phyloP scores from a whole-genome alignment of 2,113 vertebrate genomes.

The Triplophysa rosa region DNA sequence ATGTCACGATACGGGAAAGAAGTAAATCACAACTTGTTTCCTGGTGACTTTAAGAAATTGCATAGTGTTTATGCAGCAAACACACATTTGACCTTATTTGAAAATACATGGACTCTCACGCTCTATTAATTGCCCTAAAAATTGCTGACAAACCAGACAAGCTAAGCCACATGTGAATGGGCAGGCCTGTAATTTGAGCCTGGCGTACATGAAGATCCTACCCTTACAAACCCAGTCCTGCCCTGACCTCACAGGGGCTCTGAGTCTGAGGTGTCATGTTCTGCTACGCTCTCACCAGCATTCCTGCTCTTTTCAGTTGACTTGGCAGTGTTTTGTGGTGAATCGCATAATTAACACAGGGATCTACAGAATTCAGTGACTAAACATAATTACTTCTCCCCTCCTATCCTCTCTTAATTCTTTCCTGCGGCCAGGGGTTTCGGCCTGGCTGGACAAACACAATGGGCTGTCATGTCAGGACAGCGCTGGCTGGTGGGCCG shows the following conservation, averaged over 20 bases:
- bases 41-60: no score
- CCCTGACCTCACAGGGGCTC: slow-evolving; percentile 47
- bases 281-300: slow-evolving; percentile 58
- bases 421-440: slow-evolving; percentile 83
- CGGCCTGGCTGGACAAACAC: slow-evolving; percentile 91
- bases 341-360: slow-evolving; percentile 85
- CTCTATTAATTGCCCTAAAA: slow-evolving; percentile 42
- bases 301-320: slow-evolving; percentile 82
- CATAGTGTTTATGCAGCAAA: not conserved
- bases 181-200: slow-evolving; percentile 51
- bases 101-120: not conserved
- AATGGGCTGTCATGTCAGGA: slow-evolving; percentile 88
- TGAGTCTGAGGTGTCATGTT: slow-evolving; percentile 61
- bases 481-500: slow-evolving; percentile 84
- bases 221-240: slow-evolving; percentile 42
- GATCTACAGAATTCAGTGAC: slow-evolving; percentile 90
- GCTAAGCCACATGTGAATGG: slow-evolving; percentile 41
- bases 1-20: no score
- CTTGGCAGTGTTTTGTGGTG: slow-evolving; percentile 78
- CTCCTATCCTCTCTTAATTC: slow-evolving; percentile 74
- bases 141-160: slow-evolving; percentile 42
- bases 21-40: no score
- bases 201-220: slow-evolving; percentile 44
- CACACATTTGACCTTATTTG: no score
- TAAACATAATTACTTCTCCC: slow-evolving; percentile 93